These are phyloP conservation scores for Syngnathoides biaculeatus DNA, from an alignment of 2,113 vertebrate species.

Conservation along the genomic window DNA sequence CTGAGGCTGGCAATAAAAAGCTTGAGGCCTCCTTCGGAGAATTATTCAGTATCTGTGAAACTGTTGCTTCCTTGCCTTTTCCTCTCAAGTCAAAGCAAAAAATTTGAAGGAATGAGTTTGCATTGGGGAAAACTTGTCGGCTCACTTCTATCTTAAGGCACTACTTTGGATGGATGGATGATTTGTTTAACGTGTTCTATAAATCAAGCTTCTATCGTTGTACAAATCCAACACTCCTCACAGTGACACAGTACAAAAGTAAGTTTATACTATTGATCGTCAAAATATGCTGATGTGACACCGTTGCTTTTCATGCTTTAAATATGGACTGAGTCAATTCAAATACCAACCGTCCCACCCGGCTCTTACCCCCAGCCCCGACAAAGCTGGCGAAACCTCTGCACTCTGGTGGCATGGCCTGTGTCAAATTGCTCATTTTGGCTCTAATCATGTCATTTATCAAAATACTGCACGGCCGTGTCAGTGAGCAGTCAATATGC, in stretches of 20 bases:
- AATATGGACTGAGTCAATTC: slow-evolving; percentile 76
- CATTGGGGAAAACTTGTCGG: too few species aligned
- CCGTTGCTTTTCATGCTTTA: slow-evolving; percentile 57
- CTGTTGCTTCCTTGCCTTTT: too few species aligned
- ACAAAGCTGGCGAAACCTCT: slow-evolving; percentile 75
- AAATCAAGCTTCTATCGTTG: neutral
- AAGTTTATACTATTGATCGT: slow-evolving; percentile 52
- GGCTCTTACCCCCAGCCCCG: slow-evolving; percentile 40
- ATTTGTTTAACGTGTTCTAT: neutral
- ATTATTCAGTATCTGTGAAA: too few species aligned
- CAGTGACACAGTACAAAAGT: slow-evolving; percentile 51
- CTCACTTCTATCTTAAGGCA: too few species aligned
- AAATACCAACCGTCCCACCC: too few species aligned
- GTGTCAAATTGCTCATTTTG: slow-evolving; percentile 90
- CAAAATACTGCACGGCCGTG: slow-evolving; percentile 84
- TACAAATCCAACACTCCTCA: slow-evolving; percentile 28
- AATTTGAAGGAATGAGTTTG: too few species aligned
- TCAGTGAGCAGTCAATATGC: slow-evolving; percentile 77
- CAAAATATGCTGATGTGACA: slow-evolving; percentile 45
- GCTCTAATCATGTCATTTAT: slow-evolving; percentile 93
- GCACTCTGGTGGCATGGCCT: slow-evolving; percentile 78
- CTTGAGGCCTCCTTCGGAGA: too few species aligned
- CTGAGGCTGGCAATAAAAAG: too few species aligned
- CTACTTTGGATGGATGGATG: too few species aligned
- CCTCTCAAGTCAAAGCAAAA: too few species aligned